Base-by-base conservation (phyloP, 2,888 invertebrate species). In the Helleia helle region DNA sequence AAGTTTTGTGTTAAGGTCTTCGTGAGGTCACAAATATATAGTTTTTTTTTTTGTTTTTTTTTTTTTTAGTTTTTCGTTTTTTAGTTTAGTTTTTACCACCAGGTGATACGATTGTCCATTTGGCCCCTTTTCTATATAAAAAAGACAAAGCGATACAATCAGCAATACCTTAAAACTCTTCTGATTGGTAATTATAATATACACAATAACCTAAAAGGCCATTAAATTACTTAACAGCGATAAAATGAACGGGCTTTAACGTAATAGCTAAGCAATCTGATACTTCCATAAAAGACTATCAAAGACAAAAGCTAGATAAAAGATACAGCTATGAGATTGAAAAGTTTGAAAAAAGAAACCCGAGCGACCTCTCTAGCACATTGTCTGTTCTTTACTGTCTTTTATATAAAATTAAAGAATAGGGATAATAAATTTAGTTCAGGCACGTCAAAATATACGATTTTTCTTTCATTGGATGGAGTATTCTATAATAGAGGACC, bases 371-470 rank as follows among this genome's bases (percentile, higher is more conserved):
- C 29, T 40, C 38, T 36, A 28, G 41, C 26, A 48, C 38, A 46
- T 44, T 36, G 34, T 38, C 28, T 27, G 64, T 55, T 70, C 70
- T 70, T 73, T 79, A 77, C 77, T 77, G 71, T 64, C 66, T 63
- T 67, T 69, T 65, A 68, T 68, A 65, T 34, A 71, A 55, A 58
- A 48, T 43, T 61, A 65, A 72, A 65, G 66, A 73, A 73, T 72
- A 70, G 64, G 58, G 62, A 65, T 65, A 64, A 71, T 80, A 80
- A 80, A 81, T 80, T 71, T 54, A 47, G 52, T 58, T 58, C 58
- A 57, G 61, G 52, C 59, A 68, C 56, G 66, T 77, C 72, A 79
- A 75, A 77, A 80, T 74, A 67, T 71, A 70, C 71, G 73, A 76
- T 71, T 76, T 75, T 75, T 77, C 80, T 75, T 72, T 68, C 64